These are phyloP conservation scores for Cremastobaeus sp. DNA, from an alignment of 2,888 invertebrate genomes.

Conservation along the genomic window DNA sequence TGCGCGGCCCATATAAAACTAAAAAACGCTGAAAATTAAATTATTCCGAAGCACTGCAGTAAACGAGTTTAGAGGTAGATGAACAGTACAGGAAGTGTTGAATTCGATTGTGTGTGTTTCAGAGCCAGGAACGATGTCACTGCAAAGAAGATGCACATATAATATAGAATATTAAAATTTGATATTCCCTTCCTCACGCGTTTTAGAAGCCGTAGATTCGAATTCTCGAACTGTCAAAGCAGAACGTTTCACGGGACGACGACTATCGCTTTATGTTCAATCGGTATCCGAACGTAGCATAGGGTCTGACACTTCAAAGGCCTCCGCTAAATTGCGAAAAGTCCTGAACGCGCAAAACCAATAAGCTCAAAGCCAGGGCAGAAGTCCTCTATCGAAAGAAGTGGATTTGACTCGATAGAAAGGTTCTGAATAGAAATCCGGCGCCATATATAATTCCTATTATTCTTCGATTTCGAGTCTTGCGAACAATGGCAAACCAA, in stretches of 20 bases:
- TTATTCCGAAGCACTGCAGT: too few species aligned
- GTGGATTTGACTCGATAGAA: conserved; percentile 65
- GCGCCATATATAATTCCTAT: conserved; percentile 73
- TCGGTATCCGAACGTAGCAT: conserved; percentile 60
- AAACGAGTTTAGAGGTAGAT: too few species aligned
- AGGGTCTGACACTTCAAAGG: conserved; percentile 66
- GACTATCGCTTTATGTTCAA: conserved; percentile 61
- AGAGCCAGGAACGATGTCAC: neutral
- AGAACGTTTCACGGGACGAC: conserved; percentile 58
- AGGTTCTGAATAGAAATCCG: conserved; percentile 74
- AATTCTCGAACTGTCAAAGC: conserved; percentile 60
- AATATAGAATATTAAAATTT: conserved; percentile 57
- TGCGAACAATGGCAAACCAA: conserved; percentile 67
- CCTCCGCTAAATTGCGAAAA: conserved; percentile 67
- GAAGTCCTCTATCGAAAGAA: conserved; percentile 69
- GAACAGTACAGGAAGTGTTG: too few species aligned
- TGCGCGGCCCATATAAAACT: too few species aligned
- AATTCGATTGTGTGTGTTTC: conserved; percentile 22
- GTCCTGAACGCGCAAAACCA: conserved; percentile 67
- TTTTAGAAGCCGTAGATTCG: conserved; percentile 62
- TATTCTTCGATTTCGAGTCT: conserved; percentile 73
- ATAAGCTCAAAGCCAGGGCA: conserved; percentile 63
- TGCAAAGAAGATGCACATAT: neutral
- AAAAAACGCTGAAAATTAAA: too few species aligned
- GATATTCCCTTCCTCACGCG: conserved; percentile 50